These are phyloP conservation scores for Drosophila mettleri DNA, from an alignment of 2,888 invertebrate genomes.

Conservation along the genomic window DNA sequence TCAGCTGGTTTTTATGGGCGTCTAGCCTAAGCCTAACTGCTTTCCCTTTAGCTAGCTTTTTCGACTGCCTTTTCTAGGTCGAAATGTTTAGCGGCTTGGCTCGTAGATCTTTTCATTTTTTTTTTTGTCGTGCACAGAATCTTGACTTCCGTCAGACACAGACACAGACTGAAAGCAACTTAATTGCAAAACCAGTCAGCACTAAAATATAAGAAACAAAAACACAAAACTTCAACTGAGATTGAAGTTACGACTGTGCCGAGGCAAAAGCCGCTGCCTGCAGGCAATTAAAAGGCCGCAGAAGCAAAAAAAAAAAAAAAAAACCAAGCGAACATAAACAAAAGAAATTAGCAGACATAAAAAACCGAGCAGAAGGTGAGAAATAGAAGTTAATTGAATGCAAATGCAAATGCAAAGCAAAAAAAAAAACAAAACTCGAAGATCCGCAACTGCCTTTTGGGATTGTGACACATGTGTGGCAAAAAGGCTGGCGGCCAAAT, in stretches of 20 bases:
- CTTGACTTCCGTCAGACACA: slow-evolving; percentile 50
- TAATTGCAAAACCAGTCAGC: slow-evolving; percentile 61
- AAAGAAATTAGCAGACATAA: slow-evolving; percentile 63
- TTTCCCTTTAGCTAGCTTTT: slow-evolving; percentile 52
- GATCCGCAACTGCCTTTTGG: slow-evolving; percentile 29
- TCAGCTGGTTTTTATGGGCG: slow-evolving; percentile 7
- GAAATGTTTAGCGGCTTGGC: slow-evolving; percentile 64
- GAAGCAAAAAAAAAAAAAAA: slow-evolving; percentile 7
- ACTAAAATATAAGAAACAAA: slow-evolving; percentile 22
- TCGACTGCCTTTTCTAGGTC: slow-evolving; percentile 60
- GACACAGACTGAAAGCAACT: slow-evolving; percentile 32
- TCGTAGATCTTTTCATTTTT: too few species aligned
- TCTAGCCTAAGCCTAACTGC: slow-evolving; percentile 27
- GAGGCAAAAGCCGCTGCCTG: slow-evolving; percentile 16
- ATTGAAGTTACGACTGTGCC: slow-evolving; percentile 13
- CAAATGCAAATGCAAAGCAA: slow-evolving; percentile 52
- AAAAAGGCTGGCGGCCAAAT: slow-evolving; percentile 46
- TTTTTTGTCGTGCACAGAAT: too few species aligned
- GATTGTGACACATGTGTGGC: slow-evolving; percentile 64
- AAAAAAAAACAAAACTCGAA: not conserved
- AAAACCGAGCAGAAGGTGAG: slow-evolving; percentile 62
- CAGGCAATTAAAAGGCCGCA: slow-evolving; percentile 55
- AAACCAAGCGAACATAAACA: slow-evolving; percentile 41
- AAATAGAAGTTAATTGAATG: slow-evolving; percentile 77
- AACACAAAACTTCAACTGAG: slow-evolving; percentile 34